phyloP scores from a whole-genome alignment of 2,797 vertebrate genomes.

The Labroides dimidiatus region DNA sequence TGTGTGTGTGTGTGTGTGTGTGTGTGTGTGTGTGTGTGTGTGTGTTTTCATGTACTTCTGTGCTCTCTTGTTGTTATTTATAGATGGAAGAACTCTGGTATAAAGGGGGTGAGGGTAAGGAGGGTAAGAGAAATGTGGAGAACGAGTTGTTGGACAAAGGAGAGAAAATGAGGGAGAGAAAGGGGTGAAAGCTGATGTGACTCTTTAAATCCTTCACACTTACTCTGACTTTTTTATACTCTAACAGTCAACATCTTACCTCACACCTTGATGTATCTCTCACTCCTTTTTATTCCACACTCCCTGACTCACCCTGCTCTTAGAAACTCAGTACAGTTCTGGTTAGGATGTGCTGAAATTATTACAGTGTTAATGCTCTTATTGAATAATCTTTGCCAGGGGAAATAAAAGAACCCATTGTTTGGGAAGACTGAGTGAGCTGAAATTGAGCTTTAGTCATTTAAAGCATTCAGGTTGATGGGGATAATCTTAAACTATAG shows the following conservation, averaged over 20 bases:
- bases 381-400: no score
- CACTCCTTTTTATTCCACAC: background rate
- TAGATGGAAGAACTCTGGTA: constrained; percentile 68
- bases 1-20: no score
- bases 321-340: background rate
- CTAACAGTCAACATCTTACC: no score
- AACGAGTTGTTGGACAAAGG: constrained; percentile 23
- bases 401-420: no score
- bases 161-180: background rate
- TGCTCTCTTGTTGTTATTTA: constrained; percentile 74
- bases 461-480: no score
- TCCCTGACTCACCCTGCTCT: background rate
- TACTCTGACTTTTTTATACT: no score
- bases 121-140: constrained; percentile 43
- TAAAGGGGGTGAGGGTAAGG: constrained; percentile 43
- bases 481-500: no score
- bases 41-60: constrained; percentile 29
- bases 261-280: background rate
- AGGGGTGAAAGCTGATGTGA: background rate
- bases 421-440: no score
- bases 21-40: background rate
- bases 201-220: background rate
- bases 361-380: no score
- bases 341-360: background rate
- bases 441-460: no score